These are phyloP conservation scores for Limonius californicus DNA, from an alignment of 1,140 invertebrate genomes.

Conservation along the genomic window DNA sequence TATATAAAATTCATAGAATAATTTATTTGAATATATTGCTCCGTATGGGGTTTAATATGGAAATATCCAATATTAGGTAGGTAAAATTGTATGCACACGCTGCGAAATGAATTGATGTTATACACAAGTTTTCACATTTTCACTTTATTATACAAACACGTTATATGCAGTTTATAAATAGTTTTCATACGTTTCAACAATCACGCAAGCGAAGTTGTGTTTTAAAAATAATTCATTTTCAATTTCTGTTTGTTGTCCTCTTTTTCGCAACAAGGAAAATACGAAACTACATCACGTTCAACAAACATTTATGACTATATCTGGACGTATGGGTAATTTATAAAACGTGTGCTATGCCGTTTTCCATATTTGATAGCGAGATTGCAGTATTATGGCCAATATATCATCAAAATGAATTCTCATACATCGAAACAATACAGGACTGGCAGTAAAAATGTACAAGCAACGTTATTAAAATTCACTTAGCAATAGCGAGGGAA, in stretches of 20 bases:
- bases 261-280: background rate
- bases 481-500: background rate
- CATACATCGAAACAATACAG: constrained; percentile 22
- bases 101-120: too few species aligned
- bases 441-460: constrained; percentile 14
- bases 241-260: background rate
- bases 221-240: too few species aligned
- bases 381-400: constrained; percentile 24
- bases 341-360: constrained; percentile 7
- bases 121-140: too few species aligned
- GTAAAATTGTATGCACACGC: too few species aligned
- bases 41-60: too few species aligned
- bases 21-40: too few species aligned
- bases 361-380: constrained; percentile 14
- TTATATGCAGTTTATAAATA: too few species aligned
- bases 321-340: constrained; percentile 14
- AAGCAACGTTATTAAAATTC: constrained; percentile 18
- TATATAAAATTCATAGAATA: too few species aligned
- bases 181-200: too few species aligned
- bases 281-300: constrained; percentile 1
- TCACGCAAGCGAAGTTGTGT: too few species aligned
- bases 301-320: constrained; percentile 16
- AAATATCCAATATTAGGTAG: too few species aligned
- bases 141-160: too few species aligned
- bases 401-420: constrained; percentile 29